These are phyloP conservation scores for Drosophila tropicalis DNA, from an alignment of 1,140 invertebrate species.

Conservation along the genomic window DNA sequence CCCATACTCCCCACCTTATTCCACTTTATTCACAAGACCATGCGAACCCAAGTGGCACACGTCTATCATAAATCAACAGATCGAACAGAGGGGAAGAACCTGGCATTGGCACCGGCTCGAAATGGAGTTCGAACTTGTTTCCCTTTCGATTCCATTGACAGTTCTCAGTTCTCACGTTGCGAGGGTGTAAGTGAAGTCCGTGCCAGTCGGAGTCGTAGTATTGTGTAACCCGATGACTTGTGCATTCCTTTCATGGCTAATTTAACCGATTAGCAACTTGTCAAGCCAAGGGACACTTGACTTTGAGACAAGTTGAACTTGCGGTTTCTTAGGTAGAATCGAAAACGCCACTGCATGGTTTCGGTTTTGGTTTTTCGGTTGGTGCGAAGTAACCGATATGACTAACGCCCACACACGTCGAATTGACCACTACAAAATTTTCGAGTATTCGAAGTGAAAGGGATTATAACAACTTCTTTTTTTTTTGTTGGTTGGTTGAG, in stretches of 20 bases:
- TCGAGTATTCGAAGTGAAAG: not conserved
- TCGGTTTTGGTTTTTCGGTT: conserved; percentile 9
- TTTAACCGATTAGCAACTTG: conserved; percentile 77
- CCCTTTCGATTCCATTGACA: conserved; percentile 35
- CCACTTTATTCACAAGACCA: conserved; percentile 11
- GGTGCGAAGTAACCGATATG: conserved; percentile 62
- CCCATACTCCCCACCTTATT: not conserved
- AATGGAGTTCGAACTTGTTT: conserved; percentile 5
- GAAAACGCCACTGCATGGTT: conserved; percentile 62
- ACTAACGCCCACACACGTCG: conserved; percentile 73
- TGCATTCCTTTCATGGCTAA: conserved; percentile 77
- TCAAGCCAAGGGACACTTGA: conserved; percentile 29
- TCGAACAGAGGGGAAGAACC: conserved; percentile 26
- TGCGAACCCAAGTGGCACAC: conserved; percentile 65
- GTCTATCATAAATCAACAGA: conserved; percentile 66
- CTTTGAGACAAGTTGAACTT: conserved; percentile 33
- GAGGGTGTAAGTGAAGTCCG: conserved; percentile 56
- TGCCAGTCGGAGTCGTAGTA: not conserved
- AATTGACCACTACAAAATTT: conserved; percentile 11
- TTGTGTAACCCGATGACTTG: conserved; percentile 67
- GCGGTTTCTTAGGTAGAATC: conserved; percentile 34
- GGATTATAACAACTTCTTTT: not conserved
- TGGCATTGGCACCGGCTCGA: not conserved
- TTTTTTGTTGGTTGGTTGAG: conserved; percentile 5
- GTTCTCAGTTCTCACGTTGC: conserved; percentile 75